These are phyloP conservation scores for Paracyclopina nana DNA, from an alignment of 1,140 invertebrate genomes.

Conservation along the genomic window DNA sequence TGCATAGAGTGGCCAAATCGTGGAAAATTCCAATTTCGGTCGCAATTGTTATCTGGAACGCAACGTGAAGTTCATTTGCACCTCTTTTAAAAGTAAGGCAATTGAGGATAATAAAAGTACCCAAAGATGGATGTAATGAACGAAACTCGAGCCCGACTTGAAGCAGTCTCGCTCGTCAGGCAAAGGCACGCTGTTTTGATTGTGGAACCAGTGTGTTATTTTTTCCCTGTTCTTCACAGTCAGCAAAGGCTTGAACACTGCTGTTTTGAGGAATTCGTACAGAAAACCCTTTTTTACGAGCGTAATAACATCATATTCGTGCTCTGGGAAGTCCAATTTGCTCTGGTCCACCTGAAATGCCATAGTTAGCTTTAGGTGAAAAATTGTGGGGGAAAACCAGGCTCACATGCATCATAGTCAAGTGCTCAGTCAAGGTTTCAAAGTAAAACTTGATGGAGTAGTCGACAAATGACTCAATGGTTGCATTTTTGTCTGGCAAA, in stretches of 20 bases:
- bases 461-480: constrained; percentile 4
- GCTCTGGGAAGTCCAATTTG: background rate
- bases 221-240: background rate
- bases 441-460: constrained; percentile 6
- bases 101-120: too few relatives aligned
- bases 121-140: constrained; percentile 4
- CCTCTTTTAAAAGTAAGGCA: too few relatives aligned
- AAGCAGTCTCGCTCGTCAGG: background rate
- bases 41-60: constrained; percentile 8
- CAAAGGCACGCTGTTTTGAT: background rate
- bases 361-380: too few relatives aligned
- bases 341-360: background rate
- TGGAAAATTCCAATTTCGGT: constrained; percentile 12
- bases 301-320: constrained; percentile 5
- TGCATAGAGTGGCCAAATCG: constrained; percentile 3
- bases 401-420: too few relatives aligned
- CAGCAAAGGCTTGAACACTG: background rate
- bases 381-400: too few relatives aligned
- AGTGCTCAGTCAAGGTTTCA: background rate
- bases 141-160: background rate
- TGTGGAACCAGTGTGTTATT: background rate
- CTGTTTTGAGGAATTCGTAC: constrained; percentile 6
- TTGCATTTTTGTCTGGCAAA: constrained; percentile 11
- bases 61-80: too few relatives aligned
- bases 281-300: constrained; percentile 8